Evolutionary conservation across 92 coral and sea anemone genomes (phyloP), one percentile per base, ranked within the genome.

Genomic region (Phymanthus crucifer): DNA sequence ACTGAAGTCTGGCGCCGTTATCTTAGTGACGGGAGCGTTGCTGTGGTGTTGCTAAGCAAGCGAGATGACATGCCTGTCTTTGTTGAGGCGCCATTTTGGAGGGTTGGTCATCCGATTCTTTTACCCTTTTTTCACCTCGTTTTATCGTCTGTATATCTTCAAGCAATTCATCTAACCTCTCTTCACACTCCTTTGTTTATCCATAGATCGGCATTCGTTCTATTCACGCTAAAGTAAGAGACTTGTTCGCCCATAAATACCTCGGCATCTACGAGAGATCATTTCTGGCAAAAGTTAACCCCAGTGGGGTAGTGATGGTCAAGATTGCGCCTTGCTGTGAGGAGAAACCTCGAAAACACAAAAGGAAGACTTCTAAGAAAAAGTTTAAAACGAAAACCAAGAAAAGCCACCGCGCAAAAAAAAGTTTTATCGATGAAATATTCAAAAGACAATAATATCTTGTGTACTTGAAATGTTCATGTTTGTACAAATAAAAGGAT

Each of bases 251-350:
- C 5, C 87, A 85, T 32, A 86, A 87, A 43, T 84, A 87, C 47
- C 78, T 93, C 35, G 97, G 97, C 18, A 73, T 82, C 32, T 85
- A 78, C 77, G 54, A 77, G 24, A 58, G 85, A 48, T 72, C 87
- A 1, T 87, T 90, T 81, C 70, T 23, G 45, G 91, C 94, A 61
- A 88, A 83, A 71, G 97, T 93, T 43, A 93, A 93, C 91, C 97
- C 97, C 70, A 90, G 90, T 87, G 97, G 97, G 47, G 97, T 90
- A 70, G 90, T 90, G 58, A 93, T 93, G 97, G 88, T 93, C 57
- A 82, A 57, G 77, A 54, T 93, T 27, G 18, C 66, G 24, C 64
- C 72, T 0, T 82, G 86, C 27, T 82, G 86, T 58, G 70, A 77
- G 57, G 17, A 64, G 23, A 24, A 7, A 14, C 32, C 6, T 26